Conservation (phyloP, 2,797 vertebrate species). For the Anas bahamensis region DNA sequence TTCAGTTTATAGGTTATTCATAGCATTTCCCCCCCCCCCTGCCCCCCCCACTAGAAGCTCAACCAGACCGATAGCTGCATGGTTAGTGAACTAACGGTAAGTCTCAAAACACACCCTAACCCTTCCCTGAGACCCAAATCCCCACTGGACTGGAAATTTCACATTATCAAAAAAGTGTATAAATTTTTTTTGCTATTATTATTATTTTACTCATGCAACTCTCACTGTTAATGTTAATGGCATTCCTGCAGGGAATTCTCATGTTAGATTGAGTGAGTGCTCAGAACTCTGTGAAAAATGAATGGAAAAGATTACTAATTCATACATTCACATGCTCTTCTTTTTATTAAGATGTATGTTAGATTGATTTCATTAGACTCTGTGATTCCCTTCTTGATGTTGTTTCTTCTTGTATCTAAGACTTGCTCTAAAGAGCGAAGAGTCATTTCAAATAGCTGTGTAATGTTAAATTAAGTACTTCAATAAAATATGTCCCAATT, state of each 20-base stretch:
- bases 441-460: slow-evolving; percentile 1
- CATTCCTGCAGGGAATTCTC: not conserved
- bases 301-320: slow-evolving; percentile 49
- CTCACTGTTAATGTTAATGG: not conserved
- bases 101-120: not conserved
- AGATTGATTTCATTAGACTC: slow-evolving; percentile 5
- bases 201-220: not conserved
- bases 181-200: not conserved
- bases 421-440: not conserved
- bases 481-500: not conserved
- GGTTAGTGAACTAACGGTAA: not conserved
- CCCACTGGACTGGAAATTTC: not conserved
- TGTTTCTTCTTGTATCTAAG: not conserved
- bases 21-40: not conserved
- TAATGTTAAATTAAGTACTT: not conserved
- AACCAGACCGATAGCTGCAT: not conserved
- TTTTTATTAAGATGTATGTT: not conserved
- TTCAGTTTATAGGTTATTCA: not conserved
- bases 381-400: not conserved
- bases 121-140: not conserved
- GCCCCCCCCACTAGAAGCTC: not conserved
- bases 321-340: not conserved
- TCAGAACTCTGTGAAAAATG: slow-evolving; percentile 57
- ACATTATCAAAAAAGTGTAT: not conserved
- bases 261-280: not conserved